Percentiles rank a stretch among this genome's conserved stretches.
Evolutionary conservation across 2,113 vertebrate genomes (phyloP).

Genomic region (Triplophysa siluroides): DNA sequence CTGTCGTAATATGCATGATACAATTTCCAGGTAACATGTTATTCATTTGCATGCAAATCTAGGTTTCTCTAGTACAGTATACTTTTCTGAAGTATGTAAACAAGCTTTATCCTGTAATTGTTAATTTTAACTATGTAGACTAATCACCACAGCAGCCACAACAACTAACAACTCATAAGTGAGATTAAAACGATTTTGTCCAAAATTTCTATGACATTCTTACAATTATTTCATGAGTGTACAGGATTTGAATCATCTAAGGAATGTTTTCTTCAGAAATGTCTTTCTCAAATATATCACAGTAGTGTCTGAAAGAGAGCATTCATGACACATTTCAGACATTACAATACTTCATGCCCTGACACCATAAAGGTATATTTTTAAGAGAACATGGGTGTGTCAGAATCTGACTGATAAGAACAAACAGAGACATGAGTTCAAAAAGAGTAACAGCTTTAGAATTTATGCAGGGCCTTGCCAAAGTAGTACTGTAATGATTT

Average conservation of each 20-base stretch:
- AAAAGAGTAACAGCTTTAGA: background rate
- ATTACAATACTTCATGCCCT: background rate
- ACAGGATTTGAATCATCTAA: too few relatives aligned
- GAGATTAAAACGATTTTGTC: too few relatives aligned
- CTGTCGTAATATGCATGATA: background rate
- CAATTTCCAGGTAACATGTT: background rate
- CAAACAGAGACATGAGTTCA: background rate
- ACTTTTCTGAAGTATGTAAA: background rate
- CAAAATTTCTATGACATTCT: too few relatives aligned
- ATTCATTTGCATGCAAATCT: background rate
- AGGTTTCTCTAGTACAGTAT: background rate
- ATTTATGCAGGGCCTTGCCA: background rate
- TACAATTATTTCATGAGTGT: too few relatives aligned
- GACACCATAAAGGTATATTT: background rate
- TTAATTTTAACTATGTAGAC: too few relatives aligned
- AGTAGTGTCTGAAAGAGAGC: background rate
- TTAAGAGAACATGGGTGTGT: background rate
- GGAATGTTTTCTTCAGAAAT: background rate
- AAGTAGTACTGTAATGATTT: background rate
- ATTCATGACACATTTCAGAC: slow-evolving; percentile 7
- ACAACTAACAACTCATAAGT: background rate
- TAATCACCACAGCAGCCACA: background rate
- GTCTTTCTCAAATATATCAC: background rate
- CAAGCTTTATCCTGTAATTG: background rate
- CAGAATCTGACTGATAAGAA: slow-evolving; percentile 6